phyloP scores from a whole-genome alignment of 2,888 invertebrate genomes.

The Fragum whitleyi region DNA sequence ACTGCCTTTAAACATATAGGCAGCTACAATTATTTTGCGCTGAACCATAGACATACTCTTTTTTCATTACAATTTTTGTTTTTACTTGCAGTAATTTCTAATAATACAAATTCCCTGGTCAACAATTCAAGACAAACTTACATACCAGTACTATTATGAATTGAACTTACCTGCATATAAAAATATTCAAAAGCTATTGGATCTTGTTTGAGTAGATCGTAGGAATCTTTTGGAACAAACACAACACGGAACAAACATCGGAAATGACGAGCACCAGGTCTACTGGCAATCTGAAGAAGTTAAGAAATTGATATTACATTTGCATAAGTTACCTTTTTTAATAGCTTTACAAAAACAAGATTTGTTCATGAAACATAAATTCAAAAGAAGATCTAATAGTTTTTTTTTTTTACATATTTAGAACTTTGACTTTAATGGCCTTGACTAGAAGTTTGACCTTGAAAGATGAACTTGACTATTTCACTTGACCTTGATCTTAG shows the following conservation, averaged over 20 bases:
- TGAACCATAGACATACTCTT: no score
- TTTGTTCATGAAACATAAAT: neutral
- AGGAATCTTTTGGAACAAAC: conserved; percentile 95
- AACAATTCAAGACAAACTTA: no score
- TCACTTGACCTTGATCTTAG: no score
- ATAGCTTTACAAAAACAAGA: neutral
- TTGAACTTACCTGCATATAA: conserved; percentile 89
- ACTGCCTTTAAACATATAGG: no score
- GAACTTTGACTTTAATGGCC: no score
- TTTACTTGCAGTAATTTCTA: no score
- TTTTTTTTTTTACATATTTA: neutral
- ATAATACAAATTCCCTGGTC: no score
- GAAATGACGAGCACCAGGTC: conserved; percentile 94
- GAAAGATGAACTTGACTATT: no score
- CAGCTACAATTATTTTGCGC: no score
- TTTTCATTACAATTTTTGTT: no score
- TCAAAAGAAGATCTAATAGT: neutral
- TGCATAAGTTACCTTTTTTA: neutral
- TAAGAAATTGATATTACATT: neutral
- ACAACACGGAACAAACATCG: conserved; percentile 94
- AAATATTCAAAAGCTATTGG: conserved; percentile 95
- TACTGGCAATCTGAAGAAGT: conserved; percentile 92
- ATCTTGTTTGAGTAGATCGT: conserved; percentile 93
- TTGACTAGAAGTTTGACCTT: no score
- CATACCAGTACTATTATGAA: no score